Percentiles rank a stretch among this genome's conserved stretches.
Evolutionary conservation across 2,797 vertebrate species (phyloP).

Genomic region (Brachymystax lenok): DNA sequence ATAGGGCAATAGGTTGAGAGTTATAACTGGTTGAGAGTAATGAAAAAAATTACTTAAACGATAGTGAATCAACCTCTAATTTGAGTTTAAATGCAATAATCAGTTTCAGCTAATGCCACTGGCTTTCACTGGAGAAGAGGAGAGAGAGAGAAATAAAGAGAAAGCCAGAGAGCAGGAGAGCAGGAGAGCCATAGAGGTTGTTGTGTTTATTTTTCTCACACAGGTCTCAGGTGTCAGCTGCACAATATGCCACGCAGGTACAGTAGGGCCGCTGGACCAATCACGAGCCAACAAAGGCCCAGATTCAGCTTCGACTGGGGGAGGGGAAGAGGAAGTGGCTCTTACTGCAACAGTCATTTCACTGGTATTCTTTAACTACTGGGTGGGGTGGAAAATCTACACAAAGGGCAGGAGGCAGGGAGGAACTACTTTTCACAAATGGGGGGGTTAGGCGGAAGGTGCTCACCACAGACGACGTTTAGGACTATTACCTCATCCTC

Average conservation of each 20-base stretch:
- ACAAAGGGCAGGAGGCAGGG: slow-evolving; percentile 29
- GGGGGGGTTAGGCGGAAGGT: background rate
- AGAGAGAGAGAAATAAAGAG: slow-evolving; percentile 1
- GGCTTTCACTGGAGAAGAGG: background rate
- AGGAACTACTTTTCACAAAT: slow-evolving; percentile 24
- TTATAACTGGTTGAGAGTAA: background rate
- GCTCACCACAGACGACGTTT: background rate
- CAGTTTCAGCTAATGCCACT: background rate
- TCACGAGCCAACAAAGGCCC: slow-evolving; percentile 33
- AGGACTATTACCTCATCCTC: background rate
- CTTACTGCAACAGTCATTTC: slow-evolving; percentile 26
- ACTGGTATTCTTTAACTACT: slow-evolving; percentile 30
- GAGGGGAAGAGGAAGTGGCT: slow-evolving; percentile 23
- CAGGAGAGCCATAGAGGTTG: slow-evolving; percentile 15
- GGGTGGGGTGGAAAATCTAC: slow-evolving; percentile 39
- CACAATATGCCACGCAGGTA: slow-evolving; percentile 46
- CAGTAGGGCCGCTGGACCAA: slow-evolving; percentile 36
- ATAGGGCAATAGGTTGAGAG: background rate
- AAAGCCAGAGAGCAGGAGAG: background rate
- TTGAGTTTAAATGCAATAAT: too few relatives aligned
- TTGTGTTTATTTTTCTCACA: slow-evolving; percentile 47
- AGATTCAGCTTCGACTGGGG: background rate
- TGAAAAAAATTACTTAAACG: background rate
- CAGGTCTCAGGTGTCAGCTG: slow-evolving; percentile 53
- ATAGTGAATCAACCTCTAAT: background rate